Evolutionary conservation across 2,113 vertebrate species (phyloP), one percentile per base, ranked within the genome.

Genomic region (Hiodon alosoides): DNA sequence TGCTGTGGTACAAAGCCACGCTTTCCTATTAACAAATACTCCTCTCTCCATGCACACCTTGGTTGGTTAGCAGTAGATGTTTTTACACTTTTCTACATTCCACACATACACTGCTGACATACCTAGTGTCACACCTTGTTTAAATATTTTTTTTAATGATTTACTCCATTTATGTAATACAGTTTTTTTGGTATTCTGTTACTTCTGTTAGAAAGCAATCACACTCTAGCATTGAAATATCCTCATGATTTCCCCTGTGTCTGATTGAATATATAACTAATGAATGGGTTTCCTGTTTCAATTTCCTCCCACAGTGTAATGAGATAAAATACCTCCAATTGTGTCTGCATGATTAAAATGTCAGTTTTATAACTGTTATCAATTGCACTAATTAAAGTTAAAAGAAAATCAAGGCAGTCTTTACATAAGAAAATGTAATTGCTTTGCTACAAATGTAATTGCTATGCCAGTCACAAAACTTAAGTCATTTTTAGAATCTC

Each of bases 341-440:
- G 76, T 84, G 83, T 83, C 81, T 86, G 9, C 74, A 86, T 87
- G 77, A 90, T 90, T 89, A 90, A 88, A 91, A 86, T 82, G 86
- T 62, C 87, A 87, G 71, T 77, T 84, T 81, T 83, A 80, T 85
- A 86, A 85, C 80, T 83, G 31, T 81, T 89, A 90, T 92, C 80
- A 91, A 85, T 90, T 90, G 87, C 52, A 75, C 85, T 90, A 90
- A 89, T 87, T 88, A 90, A 79, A 79, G 77, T 65, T 73, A 79
- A 89, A 79, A 76, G 73, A 87, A 86, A 85, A 85, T 74, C 79
- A 5, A 74, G 80, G 54, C 47, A 47, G 77, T 78, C 82, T 86
- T 82, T 88, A n/a, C 69, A 87, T 69, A 74, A 7, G 74, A 4
- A 73, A 77, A 79, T 7, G 2, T 68, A 79, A 76, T 80, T 80